A percentile compares a stretch with the other conserved stretches of the same genome.
Conservation (phyloP, 2,888 invertebrate species). For the Apodemia zela region DNA sequence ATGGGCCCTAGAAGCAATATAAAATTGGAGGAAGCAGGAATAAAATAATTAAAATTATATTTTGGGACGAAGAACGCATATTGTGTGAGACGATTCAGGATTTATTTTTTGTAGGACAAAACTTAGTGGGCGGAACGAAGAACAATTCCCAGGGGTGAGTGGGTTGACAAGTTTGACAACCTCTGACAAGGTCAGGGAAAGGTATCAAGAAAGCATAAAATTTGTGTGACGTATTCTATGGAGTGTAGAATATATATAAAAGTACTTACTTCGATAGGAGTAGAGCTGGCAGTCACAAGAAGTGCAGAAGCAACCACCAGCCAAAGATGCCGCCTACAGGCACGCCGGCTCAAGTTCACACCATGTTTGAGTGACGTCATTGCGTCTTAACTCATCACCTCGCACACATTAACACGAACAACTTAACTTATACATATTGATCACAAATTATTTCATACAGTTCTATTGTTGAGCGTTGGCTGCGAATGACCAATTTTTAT, state of each 20-base stretch:
- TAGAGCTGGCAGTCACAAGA: slow-evolving; percentile 41
- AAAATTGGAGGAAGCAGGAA: too few relatives aligned
- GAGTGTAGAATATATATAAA: background rate
- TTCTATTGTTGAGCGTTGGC: slow-evolving; percentile 16
- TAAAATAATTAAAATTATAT: too few relatives aligned
- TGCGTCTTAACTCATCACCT: slow-evolving; percentile 43
- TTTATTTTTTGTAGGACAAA: too few relatives aligned
- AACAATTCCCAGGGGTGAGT: too few relatives aligned
- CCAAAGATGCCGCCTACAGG: slow-evolving; percentile 78
- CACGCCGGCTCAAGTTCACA: slow-evolving; percentile 85
- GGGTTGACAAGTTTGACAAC: too few relatives aligned
- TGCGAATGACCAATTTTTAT: slow-evolving; percentile 20
- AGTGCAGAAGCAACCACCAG: slow-evolving; percentile 31
- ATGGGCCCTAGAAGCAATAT: too few relatives aligned
- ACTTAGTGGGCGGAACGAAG: too few relatives aligned
- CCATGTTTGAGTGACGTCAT: slow-evolving; percentile 84
- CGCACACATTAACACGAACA: slow-evolving; percentile 42
- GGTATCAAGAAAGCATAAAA: too few relatives aligned
- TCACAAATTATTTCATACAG: slow-evolving; percentile 22
- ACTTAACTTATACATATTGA: slow-evolving; percentile 30
- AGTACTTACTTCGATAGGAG: slow-evolving; percentile 64
- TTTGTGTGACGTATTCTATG: too few relatives aligned
- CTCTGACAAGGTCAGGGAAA: too few relatives aligned
- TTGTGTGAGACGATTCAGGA: too few relatives aligned
- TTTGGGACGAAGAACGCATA: too few relatives aligned